Conservation (phyloP, 2,113 vertebrate species). For the Ahaetulla prasina region DNA sequence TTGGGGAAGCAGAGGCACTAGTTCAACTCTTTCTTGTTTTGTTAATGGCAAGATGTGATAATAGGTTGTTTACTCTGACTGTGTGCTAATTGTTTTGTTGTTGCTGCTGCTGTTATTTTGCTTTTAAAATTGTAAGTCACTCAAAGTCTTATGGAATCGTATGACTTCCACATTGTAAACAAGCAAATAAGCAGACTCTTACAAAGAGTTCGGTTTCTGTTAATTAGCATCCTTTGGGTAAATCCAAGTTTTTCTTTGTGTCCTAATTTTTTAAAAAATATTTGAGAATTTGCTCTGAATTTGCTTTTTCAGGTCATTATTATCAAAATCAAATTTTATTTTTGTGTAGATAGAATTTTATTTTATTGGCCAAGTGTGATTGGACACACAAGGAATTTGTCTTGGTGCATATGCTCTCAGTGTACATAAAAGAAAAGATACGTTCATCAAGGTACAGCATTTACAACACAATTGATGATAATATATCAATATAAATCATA, state of each 20-base stretch:
- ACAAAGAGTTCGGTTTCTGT: constrained; percentile 50
- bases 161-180: not conserved
- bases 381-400: too few relatives aligned
- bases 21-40: not conserved
- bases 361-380: too few relatives aligned
- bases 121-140: not conserved
- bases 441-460: too few relatives aligned
- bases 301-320: constrained; percentile 10
- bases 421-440: too few relatives aligned
- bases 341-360: too few relatives aligned
- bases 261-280: constrained; percentile 28
- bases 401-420: too few relatives aligned
- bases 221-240: constrained; percentile 31
- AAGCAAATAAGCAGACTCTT: not conserved
- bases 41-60: not conserved
- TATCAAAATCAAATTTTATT: constrained; percentile 15
- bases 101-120: not conserved
- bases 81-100: not conserved
- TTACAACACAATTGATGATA: too few relatives aligned
- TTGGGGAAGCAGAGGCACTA: too few relatives aligned
- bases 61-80: not conserved
- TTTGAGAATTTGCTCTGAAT: constrained; percentile 10
- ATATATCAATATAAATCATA: too few relatives aligned
- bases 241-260: constrained; percentile 43
- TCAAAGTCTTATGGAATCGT: not conserved